Conservation (phyloP, 2,797 vertebrate genomes). For the Taenioides sp. region DNA sequence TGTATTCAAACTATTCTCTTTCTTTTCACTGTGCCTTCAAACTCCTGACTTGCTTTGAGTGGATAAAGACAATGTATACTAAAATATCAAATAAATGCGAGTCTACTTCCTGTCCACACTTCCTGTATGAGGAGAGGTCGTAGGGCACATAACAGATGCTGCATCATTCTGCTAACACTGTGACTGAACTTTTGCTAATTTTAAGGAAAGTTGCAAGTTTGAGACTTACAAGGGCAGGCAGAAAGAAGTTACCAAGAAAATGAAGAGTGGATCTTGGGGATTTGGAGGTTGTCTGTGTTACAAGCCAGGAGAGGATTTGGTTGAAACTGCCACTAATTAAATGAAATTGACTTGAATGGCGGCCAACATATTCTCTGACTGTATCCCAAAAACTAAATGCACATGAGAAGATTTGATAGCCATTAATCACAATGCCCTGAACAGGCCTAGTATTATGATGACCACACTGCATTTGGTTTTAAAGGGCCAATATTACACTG, state of each 20-base stretch:
- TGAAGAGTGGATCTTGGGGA: not conserved
- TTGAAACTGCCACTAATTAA: not conserved
- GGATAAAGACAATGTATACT: not conserved
- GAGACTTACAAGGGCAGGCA: not conserved
- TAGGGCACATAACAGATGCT: not conserved
- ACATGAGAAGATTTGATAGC: not conserved
- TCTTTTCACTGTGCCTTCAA: not conserved
- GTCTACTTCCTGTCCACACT: not conserved
- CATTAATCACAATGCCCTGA: not conserved
- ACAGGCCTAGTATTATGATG: not conserved
- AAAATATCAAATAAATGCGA: not conserved
- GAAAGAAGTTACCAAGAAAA: not conserved
- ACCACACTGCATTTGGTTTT: too few relatives aligned
- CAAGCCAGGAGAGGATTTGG: not conserved
- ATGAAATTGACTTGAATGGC: constrained; percentile 1
- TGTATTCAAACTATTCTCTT: not conserved
- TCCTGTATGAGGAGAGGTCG: not conserved
- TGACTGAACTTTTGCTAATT: not conserved
- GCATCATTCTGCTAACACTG: constrained; percentile 1
- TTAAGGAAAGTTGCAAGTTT: not conserved
- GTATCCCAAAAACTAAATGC: not conserved
- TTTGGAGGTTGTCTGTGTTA: constrained; percentile 1
- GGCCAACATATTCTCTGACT: not conserved
- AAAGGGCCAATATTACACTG: too few relatives aligned
- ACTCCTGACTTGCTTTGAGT: not conserved